A percentile compares a stretch with the other conserved stretches of the same genome.
Evolutionary conservation across 2,113 vertebrate species (phyloP).

Genomic region (Chroicocephalus ridibundus): DNA sequence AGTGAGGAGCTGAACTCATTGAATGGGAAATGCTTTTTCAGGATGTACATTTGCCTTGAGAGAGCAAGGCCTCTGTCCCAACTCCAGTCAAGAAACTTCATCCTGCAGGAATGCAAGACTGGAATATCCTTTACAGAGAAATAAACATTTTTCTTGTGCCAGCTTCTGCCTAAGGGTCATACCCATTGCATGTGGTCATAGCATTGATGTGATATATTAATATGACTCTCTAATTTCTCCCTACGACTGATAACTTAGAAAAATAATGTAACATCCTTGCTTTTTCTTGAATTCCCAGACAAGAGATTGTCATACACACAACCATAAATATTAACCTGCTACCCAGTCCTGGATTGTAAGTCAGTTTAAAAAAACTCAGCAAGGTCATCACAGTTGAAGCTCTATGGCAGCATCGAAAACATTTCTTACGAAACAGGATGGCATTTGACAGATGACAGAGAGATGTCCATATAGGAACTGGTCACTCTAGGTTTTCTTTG

Average conservation of each 20-base stretch:
- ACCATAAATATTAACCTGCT: background rate
- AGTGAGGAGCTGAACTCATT: background rate
- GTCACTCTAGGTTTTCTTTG: background rate
- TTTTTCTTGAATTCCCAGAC: slow-evolving; percentile 27
- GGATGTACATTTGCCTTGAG: background rate
- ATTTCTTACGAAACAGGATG: background rate
- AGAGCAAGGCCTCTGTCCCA: background rate
- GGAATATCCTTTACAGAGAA: background rate
- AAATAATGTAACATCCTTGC: background rate
- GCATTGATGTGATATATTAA: background rate
- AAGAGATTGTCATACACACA: background rate
- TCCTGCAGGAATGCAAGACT: background rate
- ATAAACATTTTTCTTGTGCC: background rate
- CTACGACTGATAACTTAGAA: background rate
- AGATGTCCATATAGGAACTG: background rate
- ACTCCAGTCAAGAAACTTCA: background rate
- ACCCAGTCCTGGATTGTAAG: background rate
- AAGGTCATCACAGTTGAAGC: background rate
- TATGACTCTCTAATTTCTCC: background rate
- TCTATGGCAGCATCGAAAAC: background rate
- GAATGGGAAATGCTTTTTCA: background rate
- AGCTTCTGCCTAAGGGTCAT: background rate
- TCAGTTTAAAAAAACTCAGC: background rate
- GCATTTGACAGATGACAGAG: background rate
- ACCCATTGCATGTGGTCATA: fast-evolving